phyloP scores from a whole-genome alignment of 2,113 vertebrate species.

The Naja naja region DNA sequence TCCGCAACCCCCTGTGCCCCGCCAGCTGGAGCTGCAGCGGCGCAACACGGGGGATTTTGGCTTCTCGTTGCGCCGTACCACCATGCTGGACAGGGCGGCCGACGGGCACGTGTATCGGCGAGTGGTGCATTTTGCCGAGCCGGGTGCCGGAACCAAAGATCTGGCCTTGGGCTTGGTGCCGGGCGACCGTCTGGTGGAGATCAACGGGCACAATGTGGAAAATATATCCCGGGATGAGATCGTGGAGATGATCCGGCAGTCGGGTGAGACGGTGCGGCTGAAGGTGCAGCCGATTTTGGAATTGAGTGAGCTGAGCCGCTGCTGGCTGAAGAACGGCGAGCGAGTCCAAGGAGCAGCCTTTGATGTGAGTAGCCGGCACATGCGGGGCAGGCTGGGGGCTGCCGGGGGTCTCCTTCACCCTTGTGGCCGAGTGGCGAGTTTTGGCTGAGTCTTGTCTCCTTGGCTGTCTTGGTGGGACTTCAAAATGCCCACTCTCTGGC shows the following conservation, averaged over 20 bases:
- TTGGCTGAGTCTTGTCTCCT: background rate
- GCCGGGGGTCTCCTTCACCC: background rate
- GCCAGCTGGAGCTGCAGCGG: constrained; percentile 87
- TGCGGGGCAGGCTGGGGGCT: background rate
- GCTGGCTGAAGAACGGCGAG: constrained; percentile 83
- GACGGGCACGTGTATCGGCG: constrained; percentile 83
- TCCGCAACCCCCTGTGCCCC: constrained; percentile 70
- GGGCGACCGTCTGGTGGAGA: constrained; percentile 91
- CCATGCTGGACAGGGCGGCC: constrained; percentile 83
- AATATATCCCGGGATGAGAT: constrained; percentile 92
- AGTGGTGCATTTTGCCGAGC: constrained; percentile 94
- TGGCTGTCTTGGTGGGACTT: background rate
- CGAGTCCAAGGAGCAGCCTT: constrained; percentile 67
- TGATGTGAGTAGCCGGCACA: constrained; percentile 78
- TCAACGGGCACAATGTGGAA: constrained; percentile 91
- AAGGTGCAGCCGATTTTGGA: constrained; percentile 97
- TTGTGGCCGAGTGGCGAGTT: background rate
- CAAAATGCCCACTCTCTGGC: background rate
- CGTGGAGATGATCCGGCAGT: constrained; percentile 98
- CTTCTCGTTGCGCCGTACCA: constrained; percentile 91
- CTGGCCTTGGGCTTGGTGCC: constrained; percentile 87
- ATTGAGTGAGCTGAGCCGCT: constrained; percentile 89
- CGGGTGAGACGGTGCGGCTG: constrained; percentile 85
- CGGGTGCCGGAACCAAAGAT: constrained; percentile 86
- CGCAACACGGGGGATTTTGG: constrained; percentile 93